Percentiles rank a stretch among this genome's conserved stretches.
phyloP scores from a whole-genome alignment of 2,797 vertebrate genomes.

The Menidia menidia region DNA sequence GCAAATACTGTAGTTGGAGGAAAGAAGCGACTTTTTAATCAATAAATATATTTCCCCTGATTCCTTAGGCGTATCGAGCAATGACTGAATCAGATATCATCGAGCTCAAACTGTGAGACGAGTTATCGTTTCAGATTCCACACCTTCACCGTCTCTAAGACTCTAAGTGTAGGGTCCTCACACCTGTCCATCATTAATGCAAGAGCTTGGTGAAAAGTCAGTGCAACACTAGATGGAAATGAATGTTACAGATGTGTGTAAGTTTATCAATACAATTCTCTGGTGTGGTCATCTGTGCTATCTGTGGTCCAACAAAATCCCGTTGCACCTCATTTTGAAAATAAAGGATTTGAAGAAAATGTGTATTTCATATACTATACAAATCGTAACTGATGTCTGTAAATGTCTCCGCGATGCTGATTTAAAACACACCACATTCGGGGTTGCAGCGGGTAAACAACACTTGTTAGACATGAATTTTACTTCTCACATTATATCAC shows the following conservation, averaged over 20 bases:
- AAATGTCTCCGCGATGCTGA: not conserved
- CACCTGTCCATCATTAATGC: not conserved
- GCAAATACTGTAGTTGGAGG: too few species aligned
- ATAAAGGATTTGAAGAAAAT: too few species aligned
- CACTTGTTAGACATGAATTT: conserved; percentile 23
- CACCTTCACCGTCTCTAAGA: not conserved
- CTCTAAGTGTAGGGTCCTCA: not conserved
- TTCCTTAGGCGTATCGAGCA: too few species aligned
- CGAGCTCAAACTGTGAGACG: too few species aligned
- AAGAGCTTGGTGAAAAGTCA: not conserved
- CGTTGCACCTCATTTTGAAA: too few species aligned
- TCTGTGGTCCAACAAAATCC: not conserved
- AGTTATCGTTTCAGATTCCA: not conserved
- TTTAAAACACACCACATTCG: conserved; percentile 2
- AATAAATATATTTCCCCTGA: too few species aligned
- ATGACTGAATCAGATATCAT: too few species aligned
- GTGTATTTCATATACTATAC: not conserved
- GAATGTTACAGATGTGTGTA: not conserved
- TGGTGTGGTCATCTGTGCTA: not conserved
- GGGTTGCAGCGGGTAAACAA: conserved; percentile 6
- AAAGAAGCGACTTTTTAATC: too few species aligned
- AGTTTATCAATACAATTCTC: too few species aligned
- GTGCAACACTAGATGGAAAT: not conserved
- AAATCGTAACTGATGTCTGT: too few species aligned
- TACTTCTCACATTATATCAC: conserved; percentile 26